Evolutionary conservation across 2,888 invertebrate genomes (phyloP), one percentile per base, ranked within the genome.

Genomic region (Ptychoptera albimana): DNA sequence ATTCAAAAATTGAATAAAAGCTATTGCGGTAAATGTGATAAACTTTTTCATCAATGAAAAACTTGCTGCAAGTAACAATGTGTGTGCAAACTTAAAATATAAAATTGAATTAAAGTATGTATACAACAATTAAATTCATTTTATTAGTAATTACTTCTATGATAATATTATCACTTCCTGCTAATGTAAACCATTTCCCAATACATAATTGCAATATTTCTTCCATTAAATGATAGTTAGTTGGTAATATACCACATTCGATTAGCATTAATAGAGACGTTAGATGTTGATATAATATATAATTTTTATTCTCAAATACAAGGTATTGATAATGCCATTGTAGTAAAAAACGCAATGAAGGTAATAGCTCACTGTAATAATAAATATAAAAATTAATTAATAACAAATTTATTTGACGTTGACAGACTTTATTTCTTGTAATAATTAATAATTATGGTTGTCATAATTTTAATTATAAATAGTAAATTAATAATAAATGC

Each of bases 261-360:
- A 49, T 62, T 55, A 15, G 56, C 56, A 54, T 53, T 10, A 66
- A 44, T 35, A 66, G 40, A 8, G 64, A 61, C 34, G 64, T 53
- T 51, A 64, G 64, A 58, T 66, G 66, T 48, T 64, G 65, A 12
- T 62, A 55, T 34, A 66, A 51, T 46, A 55, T 57, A 31, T 63
- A 55, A 37, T 60, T 60, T 52, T 60, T 62, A 51, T 57, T 51
- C 44, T 61, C 58, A 46, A 60, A 61, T 46, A 56, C 52, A 41
- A 59, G 55, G 55, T 62, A 57, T 53, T 63, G 57, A 54, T 56
- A 60, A 48, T 64, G 64, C 62, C 64, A 65, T 50, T 64, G 60
- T 37, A 66, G 52, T 54, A 62, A 54, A 48, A 61, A 63, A 37
- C 61, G 59, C 38, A 65, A 54, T 30, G 63, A 61, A 48, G 61